Base-by-base conservation (phyloP, 1,140 invertebrate genomes). In the Protaetia brevitarsis region DNA sequence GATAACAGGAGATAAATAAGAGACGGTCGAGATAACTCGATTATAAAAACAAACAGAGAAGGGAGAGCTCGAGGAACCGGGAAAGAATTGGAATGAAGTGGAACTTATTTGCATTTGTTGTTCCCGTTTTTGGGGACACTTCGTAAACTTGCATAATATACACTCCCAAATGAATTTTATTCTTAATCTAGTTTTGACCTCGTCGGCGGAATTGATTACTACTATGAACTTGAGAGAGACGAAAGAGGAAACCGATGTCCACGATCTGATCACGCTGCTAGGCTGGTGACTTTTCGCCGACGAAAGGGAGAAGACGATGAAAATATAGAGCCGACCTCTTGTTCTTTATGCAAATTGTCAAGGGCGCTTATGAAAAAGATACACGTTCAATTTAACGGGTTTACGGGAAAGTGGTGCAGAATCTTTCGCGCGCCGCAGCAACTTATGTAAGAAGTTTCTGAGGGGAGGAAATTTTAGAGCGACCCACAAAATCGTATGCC, bases 41-140 rank as follows among this genome's bases (percentile, higher is more conserved):
- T 64, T 64, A 64, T 64, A 31, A 64, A 64, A 27, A 64, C 37
- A 64, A 64, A 64, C 63, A 56, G 63, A 56, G 63, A 51, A 64
- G 57, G 37, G 30, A 31, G 41, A 41, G n/a, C n/a, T n/a, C 41
- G 13, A 7, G 6, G 41, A 51, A 23, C 16, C 41, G 3, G 41
- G 26, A 5, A 37, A 37, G 34, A 16, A 37, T 7, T 19, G 41
- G 41, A 45, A 51, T 51, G 51, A 64, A 64, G 63, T 51, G 63
- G 27, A 23, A 13, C 51, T 64, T 29, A 64, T 64, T 64, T 64
- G 63, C 63, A 64, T 64, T 64, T 56, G 63, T 64, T 64, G 51
- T 51, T 51, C 63, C n/a, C 37, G 51, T 41, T 29, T 64, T 27
- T 27, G 27, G 19, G 41, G 57, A 29, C 57, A 51, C 63, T 64